Evolutionary conservation across 2,888 invertebrate genomes (phyloP), one percentile per base, ranked within the genome.

Genomic region (Scrobipalpa atriplicella): DNA sequence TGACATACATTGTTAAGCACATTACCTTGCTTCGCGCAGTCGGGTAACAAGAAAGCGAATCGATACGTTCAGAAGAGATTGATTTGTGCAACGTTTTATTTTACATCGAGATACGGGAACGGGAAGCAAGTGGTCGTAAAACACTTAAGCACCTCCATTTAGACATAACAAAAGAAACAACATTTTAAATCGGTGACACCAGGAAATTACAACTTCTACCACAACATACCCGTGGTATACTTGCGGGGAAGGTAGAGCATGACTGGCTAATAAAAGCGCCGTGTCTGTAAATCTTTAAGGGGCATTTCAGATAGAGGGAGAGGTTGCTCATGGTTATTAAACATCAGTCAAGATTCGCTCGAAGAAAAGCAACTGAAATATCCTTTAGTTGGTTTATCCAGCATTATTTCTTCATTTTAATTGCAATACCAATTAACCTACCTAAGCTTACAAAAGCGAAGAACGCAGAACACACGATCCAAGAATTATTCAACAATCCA

Each of bases 41-140:
- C n/a, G n/a, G n/a, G n/a, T n/a, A 66, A 69, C 58, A 58, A 64
- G 67, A 64, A 65, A 62, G 66, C 63, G 36, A 54, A 61, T 41
- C 39, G 62, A 62, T 62, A 47, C 51, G 58, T 66, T 65, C 66
- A 58, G 58, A 54, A 47, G 52, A 62, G 43, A 16, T 58, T 58
- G 60, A 67, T 65, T 61, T 19, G 19, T 61, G 29, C 11, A 39
- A 39, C 16, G 39, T 19, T 39, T 41, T 36, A 5, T 38, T 18
- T 61, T 13, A 61, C 41, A 39, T 16, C 43, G 47, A 62, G 21
- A 51, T 47, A 62, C 47, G 47, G 47, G 62, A 62, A 62, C 47
- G 47, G 47, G 62, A 62, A 41, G 51, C 39, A 36, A 61, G 21
- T 16, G 47, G 5, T 19, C 47, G 16, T 62, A 62, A 62, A 62